Conservation (phyloP, 1,140 invertebrate species). For the Penaeus vannamei region DNA sequence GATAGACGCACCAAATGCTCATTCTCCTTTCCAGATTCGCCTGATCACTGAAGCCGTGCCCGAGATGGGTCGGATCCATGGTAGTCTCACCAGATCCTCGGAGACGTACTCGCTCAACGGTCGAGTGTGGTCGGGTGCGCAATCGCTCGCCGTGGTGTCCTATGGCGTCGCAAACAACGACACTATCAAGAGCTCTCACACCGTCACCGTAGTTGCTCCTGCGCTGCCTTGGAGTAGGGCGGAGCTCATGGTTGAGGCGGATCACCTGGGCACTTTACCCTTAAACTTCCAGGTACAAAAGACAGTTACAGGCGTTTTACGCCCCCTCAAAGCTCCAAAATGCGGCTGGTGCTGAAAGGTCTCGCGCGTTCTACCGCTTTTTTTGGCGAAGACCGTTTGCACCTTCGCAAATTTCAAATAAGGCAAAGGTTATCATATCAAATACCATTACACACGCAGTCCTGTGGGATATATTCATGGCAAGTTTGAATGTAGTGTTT, state of each 20-base stretch:
- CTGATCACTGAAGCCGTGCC: constrained; percentile 30
- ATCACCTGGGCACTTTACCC: constrained; percentile 54
- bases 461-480: too few relatives aligned
- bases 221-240: constrained; percentile 31
- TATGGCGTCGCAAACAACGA: constrained; percentile 35
- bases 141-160: constrained; percentile 40
- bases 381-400: too few relatives aligned
- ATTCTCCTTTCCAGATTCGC: background rate
- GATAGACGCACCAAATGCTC: background rate
- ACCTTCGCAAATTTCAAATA: too few relatives aligned
- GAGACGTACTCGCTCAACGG: constrained; percentile 40
- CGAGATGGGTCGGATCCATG: constrained; percentile 56
- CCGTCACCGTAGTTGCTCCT: constrained; percentile 40
- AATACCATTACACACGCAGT: too few relatives aligned
- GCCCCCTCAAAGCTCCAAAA: too few relatives aligned
- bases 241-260: constrained; percentile 14
- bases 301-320: background rate
- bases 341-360: too few relatives aligned
- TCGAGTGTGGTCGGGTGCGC: constrained; percentile 42
- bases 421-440: too few relatives aligned
- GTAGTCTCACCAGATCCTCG: constrained; percentile 22
- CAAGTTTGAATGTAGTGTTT: too few relatives aligned
- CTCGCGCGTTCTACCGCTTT: too few relatives aligned
- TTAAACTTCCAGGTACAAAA: constrained; percentile 53
- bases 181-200: constrained; percentile 39